Evolutionary conservation across 2,113 vertebrate genomes (phyloP).

Genomic region (Spheniscus mendiculus): DNA sequence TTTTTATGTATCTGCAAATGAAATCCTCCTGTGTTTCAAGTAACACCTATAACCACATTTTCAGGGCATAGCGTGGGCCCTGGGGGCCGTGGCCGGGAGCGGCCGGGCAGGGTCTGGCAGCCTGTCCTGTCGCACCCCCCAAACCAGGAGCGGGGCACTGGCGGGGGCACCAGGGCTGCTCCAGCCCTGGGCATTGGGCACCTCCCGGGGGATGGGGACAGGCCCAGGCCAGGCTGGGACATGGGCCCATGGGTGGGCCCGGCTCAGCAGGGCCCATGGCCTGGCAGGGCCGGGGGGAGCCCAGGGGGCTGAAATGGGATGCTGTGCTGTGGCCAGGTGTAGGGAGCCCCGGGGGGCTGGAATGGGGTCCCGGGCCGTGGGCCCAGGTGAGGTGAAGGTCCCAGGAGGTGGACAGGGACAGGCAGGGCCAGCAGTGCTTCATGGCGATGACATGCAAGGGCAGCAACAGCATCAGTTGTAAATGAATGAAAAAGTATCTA

Average conservation of each 20-base stretch:
- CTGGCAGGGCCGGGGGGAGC: neutral
- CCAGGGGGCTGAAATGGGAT: neutral
- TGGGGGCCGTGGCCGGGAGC: rapidly evolving
- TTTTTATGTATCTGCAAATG: neutral
- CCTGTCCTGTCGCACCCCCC: neutral
- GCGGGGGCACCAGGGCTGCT: rapidly evolving
- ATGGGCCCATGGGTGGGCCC: neutral
- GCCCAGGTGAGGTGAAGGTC: neutral
- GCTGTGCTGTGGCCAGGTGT: neutral
- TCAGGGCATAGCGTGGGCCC: rapidly evolving
- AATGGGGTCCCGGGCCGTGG: no score
- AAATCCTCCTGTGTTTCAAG: neutral
- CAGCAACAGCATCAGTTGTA: neutral
- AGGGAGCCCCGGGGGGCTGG: rapidly evolving
- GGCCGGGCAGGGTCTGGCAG: rapidly evolving
- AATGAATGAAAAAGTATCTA: neutral
- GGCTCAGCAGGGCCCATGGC: neutral
- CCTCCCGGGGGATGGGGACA: neutral
- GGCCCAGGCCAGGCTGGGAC: neutral
- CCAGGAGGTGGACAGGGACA: no score
- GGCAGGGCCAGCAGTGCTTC: rapidly evolving
- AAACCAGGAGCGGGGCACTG: neutral
- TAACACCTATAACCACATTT: neutral
- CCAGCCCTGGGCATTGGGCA: no score
- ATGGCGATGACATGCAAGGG: rapidly evolving